Evolutionary conservation across 2,797 vertebrate species (phyloP), one percentile per base, ranked within the genome.

Genomic region (Sebastes itinus): DNA sequence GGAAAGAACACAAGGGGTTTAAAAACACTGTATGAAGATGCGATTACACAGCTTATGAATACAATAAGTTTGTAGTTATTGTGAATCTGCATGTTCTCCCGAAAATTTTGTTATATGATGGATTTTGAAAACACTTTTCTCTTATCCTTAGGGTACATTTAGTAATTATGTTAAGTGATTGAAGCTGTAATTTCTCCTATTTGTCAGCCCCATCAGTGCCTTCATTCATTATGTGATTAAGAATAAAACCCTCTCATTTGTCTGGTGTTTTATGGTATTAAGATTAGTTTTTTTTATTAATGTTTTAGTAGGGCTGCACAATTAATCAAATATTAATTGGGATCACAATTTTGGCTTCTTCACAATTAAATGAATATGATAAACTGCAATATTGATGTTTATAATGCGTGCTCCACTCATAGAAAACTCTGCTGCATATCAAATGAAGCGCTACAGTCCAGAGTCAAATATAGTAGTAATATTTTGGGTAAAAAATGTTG

Each of bases 41-140:
- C 1, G 22, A 16, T 42, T 42, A 16, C 32, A 11, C 13, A 8
- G 16, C 2, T 3, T 27, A 35, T 13, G 22, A 66, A 16, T 22
- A 30, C 5, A 56, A 20, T 27, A 59, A 6, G 9, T n/a, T 25
- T 59, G n/a, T 14, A 23, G 16, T 56, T 25, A 18, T 22, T 25
- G n/a, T 22, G 13, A 38, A 49, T 67, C 8, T 32, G 1, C 8
- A 16, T 32, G 38, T 32, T 42, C 18, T 6, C 22, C 54, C 2
- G 14, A 55, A 58, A 23, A 46, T 20, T 0, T 30, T 1, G 25
- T 59, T 5, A 54, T 52, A 0, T 4, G 18, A 30, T 61, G 27
- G 11, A 64, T 60, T 4, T 30, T 60, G 0, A 60, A 49, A 5
- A 33, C 9, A 66, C n/a, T 20, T 66, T 64, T 28, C 33, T 56